Percentiles rank a stretch among this genome's conserved stretches.
phyloP scores from a whole-genome alignment of 2,797 vertebrate species.

The Sebastes steindachneri region DNA sequence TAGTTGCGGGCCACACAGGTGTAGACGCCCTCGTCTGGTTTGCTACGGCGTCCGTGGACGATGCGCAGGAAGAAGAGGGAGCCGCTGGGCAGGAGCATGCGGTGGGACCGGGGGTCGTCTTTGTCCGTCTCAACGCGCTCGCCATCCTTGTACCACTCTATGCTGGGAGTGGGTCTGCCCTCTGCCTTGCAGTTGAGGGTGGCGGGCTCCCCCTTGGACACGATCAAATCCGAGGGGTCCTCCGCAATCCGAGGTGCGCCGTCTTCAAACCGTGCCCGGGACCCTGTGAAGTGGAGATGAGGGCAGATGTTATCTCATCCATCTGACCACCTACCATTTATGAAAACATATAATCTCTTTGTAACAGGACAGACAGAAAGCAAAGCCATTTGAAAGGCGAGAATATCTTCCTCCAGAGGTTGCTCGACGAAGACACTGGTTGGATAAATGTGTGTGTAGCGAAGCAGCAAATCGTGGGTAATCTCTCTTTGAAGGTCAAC shows the following conservation, averaged over 20 bases:
- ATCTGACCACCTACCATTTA: constrained; percentile 15
- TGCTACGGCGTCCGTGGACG: constrained; percentile 91
- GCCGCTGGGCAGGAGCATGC: constrained; percentile 93
- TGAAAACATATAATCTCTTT: constrained; percentile 28
- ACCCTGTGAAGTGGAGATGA: constrained; percentile 78
- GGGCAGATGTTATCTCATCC: constrained; percentile 30
- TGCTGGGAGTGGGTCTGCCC: constrained; percentile 87
- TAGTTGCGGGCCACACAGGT: constrained; percentile 95
- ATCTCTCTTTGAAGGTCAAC: constrained; percentile 32
- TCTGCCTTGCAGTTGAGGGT: constrained; percentile 95
- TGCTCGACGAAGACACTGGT: neutral
- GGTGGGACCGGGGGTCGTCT: constrained; percentile 94
- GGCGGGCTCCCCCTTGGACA: constrained; percentile 92
- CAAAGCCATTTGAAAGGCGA: neutral
- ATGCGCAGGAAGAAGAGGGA: constrained; percentile 96
- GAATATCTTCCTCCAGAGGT: neutral
- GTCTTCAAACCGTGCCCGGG: constrained; percentile 87
- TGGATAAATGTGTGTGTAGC: constrained; percentile 4
- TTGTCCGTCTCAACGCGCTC: constrained; percentile 92
- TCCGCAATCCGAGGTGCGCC: constrained; percentile 89
- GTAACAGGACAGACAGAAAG: constrained; percentile 5
- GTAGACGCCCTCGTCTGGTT: constrained; percentile 93
- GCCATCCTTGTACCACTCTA: constrained; percentile 97
- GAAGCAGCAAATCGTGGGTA: constrained; percentile 28
- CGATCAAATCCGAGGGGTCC: constrained; percentile 92